A percentile compares a stretch with the other conserved stretches of the same genome.
Evolutionary conservation across 2,888 invertebrate species (phyloP).

Genomic region (Ganaspis brasiliensis): DNA sequence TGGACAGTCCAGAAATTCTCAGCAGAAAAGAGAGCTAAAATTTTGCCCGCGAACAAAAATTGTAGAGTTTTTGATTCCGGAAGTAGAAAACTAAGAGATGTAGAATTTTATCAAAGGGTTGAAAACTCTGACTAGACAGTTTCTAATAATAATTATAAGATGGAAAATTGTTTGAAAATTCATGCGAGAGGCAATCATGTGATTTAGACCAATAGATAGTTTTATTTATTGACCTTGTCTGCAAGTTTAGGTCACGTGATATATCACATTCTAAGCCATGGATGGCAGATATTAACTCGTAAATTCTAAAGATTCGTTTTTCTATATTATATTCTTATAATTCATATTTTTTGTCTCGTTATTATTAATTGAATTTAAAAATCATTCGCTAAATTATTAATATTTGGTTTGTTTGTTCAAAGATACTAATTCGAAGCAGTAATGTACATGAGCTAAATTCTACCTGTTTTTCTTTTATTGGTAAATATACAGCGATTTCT

Average conservation of each 20-base stretch:
- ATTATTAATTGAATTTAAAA: slow-evolving; percentile 3
- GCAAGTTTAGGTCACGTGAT: slow-evolving; percentile 54
- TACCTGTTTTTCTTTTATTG: neutral
- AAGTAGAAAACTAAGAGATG: neutral
- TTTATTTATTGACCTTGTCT: slow-evolving; percentile 53
- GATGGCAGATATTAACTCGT: slow-evolving; percentile 27
- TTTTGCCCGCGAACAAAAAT: neutral
- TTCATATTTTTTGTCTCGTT: neutral
- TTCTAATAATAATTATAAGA: slow-evolving; percentile 14
- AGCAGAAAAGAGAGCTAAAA: neutral
- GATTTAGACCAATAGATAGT: slow-evolving; percentile 50
- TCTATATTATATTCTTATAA: neutral
- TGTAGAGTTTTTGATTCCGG: neutral
- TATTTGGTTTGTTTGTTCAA: neutral
- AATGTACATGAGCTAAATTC: slow-evolving; percentile 7
- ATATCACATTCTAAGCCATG: slow-evolving; percentile 47
- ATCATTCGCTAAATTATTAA: neutral
- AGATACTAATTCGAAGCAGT: slow-evolving; percentile 29
- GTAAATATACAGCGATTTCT: slow-evolving; percentile 24
- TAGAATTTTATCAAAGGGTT: neutral
- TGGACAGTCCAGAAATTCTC: neutral
- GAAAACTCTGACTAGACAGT: neutral
- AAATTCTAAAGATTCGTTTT: slow-evolving; percentile 20
- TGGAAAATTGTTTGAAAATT: slow-evolving; percentile 45
- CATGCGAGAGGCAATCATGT: slow-evolving; percentile 53